Evolutionary conservation across 2,113 vertebrate genomes (phyloP), one percentile per base, ranked within the genome.

Genomic region (Cyprinodon brontotheroides): DNA sequence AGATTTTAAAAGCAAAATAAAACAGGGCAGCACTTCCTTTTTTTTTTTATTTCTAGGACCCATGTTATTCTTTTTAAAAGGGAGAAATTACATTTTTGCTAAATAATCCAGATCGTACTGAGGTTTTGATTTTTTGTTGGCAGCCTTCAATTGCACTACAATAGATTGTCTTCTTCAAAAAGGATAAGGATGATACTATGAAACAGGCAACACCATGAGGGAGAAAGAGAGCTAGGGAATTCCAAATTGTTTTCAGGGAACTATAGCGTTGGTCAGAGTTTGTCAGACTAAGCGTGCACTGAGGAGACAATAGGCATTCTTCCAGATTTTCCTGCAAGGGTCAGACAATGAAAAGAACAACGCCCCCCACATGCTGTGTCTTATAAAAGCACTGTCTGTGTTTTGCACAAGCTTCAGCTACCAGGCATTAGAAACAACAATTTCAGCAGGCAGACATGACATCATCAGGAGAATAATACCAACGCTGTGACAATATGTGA

Each of bases 271-370:
- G 73, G 65, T 71, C 76, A 71, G 80, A 85, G 81, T 83, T 89
- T 76, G 83, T 87, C 86, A 88, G 87, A 91, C 84, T 85, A 78
- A 86, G 85, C 79, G 74, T 77, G 72, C 72, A 61, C 80, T 83
- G 78, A 83, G 79, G 79, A 91, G 92, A 92, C 86, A 90, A 93
- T 80, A 75, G 75, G 78, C 84, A 91, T 92, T 93, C 87, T 82
- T 88, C 74, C 70, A 89, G 78, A 89, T 88, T 75, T 87, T 83
- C 72, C 77, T 63, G 70, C 59, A 57, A 81, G 83, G 86, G 87
- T 83, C 83, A 90, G 74, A 83, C 86, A 68, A 86, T 77, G 73
- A 87, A 85, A 80, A 76, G 74, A 88, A 76, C 83, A 73, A 60
- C 50, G 14, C 61, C 65, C 72, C 64, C 57, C 76, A 68, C 85